phyloP scores from a whole-genome alignment of 2,113 vertebrate genomes.

The Atlantisia rogersi region DNA sequence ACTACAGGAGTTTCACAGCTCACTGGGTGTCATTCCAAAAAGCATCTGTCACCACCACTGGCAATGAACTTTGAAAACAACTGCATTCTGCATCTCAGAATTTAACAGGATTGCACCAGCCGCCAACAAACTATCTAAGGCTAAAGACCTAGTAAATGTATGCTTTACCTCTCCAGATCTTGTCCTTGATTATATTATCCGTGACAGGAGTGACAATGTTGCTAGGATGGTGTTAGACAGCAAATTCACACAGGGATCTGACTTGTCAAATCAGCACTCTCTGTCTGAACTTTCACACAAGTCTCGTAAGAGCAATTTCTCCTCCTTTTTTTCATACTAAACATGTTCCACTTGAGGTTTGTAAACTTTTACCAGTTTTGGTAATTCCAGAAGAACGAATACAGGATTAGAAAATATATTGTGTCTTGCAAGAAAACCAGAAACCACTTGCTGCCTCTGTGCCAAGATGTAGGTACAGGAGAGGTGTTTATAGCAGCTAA shows the following conservation, averaged over 20 bases:
- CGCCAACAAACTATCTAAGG: background rate
- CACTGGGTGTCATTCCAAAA: slow-evolving; percentile 51
- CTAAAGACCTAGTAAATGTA: background rate
- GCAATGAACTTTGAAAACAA: slow-evolving; percentile 43
- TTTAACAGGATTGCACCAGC: background rate
- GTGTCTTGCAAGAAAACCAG: background rate
- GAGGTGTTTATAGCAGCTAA: background rate
- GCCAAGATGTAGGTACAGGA: background rate
- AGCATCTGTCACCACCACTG: slow-evolving; percentile 44
- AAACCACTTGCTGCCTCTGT: background rate
- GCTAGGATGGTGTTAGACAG: slow-evolving; percentile 23
- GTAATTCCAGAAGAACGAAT: background rate
- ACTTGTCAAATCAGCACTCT: slow-evolving; percentile 16
- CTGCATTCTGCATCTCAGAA: slow-evolving; percentile 9
- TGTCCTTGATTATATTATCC: slow-evolving; percentile 16
- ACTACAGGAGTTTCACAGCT: slow-evolving; percentile 53
- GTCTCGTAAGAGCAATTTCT: background rate
- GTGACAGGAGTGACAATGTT: slow-evolving; percentile 10
- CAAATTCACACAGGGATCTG: slow-evolving; percentile 16
- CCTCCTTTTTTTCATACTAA: background rate
- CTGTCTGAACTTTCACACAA: background rate
- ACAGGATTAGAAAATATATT: background rate
- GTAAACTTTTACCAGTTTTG: background rate
- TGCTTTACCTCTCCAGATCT: background rate
- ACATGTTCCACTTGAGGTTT: background rate